Evolutionary conservation across 1,140 invertebrate species (phyloP), one percentile per base, ranked within the genome.

Genomic region (Halotydeus destructor): DNA sequence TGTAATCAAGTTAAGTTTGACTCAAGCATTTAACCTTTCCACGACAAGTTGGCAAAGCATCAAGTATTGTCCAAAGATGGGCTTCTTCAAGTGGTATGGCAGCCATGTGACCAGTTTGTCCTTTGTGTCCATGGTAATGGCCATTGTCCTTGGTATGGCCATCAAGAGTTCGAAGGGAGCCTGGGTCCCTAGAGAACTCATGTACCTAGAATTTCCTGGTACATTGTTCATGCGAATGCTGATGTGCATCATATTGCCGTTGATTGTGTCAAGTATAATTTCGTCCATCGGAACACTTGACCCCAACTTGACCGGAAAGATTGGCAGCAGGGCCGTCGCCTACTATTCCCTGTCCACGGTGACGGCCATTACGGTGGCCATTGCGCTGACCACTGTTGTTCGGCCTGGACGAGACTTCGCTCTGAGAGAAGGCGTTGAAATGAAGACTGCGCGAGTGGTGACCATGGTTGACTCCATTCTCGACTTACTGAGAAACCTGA

Each of bases 341-440:
- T 93, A 89, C 60, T 94, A 94, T 59, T 71, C 85, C 55, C 70
- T 75, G 9, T 94, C 88, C 8, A 96, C 88, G 1, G 60, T 89
- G 8, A 73, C 75, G 50, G 82, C 84, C 1, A 82, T 86, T 19
- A 71, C 81, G 50, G 66, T 88, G 49, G 80, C 84, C 24, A 84
- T 93, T 48, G 72, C 84, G 47, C 63, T 94, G 5, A 80, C 83
- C 18, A 67, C 76, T 9, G 72, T 73, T 12, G 80, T 94, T 54
- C 70, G 75, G 54, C 88, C 88, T 9, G 88, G 88, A 18, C 63
- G 65, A n/a, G 53, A n/a, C 55, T 54, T 46, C 28, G 14, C 28
- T 19, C 55, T 58, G 49, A 58, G 66, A 4, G 53, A 52, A 46
- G 50, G 52, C 5, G 58, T 58, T 8, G 55, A 57, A 49, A 46